Evolutionary conservation across 2,888 invertebrate genomes (phyloP), one percentile per base, ranked within the genome.

Genomic region (Xylophagus ater): DNA sequence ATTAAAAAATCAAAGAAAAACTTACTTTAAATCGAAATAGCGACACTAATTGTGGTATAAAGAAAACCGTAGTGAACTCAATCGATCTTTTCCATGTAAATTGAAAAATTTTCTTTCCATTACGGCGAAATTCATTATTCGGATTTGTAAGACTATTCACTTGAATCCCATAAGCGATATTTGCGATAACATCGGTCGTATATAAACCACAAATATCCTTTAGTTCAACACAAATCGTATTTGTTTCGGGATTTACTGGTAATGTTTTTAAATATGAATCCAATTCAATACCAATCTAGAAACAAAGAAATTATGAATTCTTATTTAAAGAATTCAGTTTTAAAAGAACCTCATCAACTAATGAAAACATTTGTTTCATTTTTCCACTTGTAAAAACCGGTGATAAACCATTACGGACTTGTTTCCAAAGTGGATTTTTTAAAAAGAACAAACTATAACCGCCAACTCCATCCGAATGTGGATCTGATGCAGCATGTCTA

Each of bases 381-480:
- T 63, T 64, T 4, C 59, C 64, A 35, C 57, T 59, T 1, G 67
- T 67, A 44, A 67, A 70, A 2, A 68, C 57, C 0, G 71, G 69
- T 1, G 70, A 59, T 4, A 71, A 38, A 42, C 66, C 67, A 1
- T 52, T 33, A 18, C 71, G 55, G 1, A 69, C 46, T 9, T 55
- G 46, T 41, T 60, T 67, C 70, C 71, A 70, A 1, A 55, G 42
- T 0, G 62, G 60, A 53, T 64, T 65, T 13, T 59, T 62, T 0
- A 67, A 48, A 34, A 67, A 53, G 45, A 70, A 69, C 2, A 71
- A 43, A 51, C 65, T 68, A 8, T 60, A 51, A 1, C 51, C 54
- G 5, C 62, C 68, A 7, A 70, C 34, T 0, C 51, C 42, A 48
- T 70, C 70, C 0, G 46, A 31, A 19, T 59, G 54, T 1, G 56